Evolutionary conservation across 2,113 vertebrate species (phyloP).

Genomic region (Malurus melanocephalus): DNA sequence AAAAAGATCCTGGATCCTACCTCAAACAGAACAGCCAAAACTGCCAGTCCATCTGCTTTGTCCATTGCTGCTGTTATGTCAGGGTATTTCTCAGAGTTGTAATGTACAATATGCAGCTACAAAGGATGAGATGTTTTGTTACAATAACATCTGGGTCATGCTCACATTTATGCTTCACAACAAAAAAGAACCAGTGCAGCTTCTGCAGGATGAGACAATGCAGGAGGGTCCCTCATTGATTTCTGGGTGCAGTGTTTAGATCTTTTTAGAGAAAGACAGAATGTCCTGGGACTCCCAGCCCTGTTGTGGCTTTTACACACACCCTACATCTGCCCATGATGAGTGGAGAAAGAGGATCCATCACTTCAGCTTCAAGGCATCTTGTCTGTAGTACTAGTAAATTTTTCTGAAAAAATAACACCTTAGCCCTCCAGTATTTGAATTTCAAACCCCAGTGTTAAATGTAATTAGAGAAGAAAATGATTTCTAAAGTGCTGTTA

Average conservation of each 20-base stretch:
- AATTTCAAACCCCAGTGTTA: background rate
- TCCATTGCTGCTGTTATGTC: slow-evolving; percentile 78
- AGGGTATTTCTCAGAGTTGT: slow-evolving; percentile 89
- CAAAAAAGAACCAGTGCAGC: background rate
- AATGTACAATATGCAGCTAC: slow-evolving; percentile 93
- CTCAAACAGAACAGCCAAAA: slow-evolving; percentile 90
- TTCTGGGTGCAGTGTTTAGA: background rate
- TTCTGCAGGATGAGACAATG: background rate
- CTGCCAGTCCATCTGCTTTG: slow-evolving; percentile 87
- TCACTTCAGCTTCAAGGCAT: background rate
- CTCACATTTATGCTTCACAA: background rate
- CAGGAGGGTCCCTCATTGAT: background rate
- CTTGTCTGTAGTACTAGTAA: background rate
- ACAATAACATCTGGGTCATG: background rate
- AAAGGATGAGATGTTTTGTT: background rate
- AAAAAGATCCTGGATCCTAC: slow-evolving; percentile 66
- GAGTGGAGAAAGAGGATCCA: background rate
- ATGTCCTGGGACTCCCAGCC: background rate
- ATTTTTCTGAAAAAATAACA: background rate
- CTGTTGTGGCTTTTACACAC: background rate
- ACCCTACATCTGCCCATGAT: background rate
- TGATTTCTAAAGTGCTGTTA: background rate
- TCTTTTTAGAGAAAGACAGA: background rate
- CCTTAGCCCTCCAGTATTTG: background rate
- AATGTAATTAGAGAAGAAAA: background rate